phyloP scores from a whole-genome alignment of 2,797 vertebrate species.

The Picus viridis region DNA sequence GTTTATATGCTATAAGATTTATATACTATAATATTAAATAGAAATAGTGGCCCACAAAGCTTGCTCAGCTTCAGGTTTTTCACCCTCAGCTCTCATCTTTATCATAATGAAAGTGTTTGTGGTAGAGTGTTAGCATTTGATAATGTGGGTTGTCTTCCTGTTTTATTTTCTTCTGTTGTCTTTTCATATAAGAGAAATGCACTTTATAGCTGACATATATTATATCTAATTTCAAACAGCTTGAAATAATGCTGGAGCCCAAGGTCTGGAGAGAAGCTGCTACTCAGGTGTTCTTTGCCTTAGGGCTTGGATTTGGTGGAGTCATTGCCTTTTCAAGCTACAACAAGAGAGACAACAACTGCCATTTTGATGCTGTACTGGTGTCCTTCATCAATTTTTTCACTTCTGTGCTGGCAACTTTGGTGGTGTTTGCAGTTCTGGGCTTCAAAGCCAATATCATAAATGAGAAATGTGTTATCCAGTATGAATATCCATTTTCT shows the following conservation, averaged over 20 bases:
- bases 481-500: constrained; percentile 76
- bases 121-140: background rate
- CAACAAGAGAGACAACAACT: constrained; percentile 99
- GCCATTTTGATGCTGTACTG: constrained; percentile 96
- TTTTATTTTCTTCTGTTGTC: constrained; percentile 32
- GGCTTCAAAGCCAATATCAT: constrained; percentile 98
- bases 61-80: background rate
- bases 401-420: constrained; percentile 95
- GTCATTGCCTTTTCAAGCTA: constrained; percentile 99
- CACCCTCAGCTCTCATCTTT: background rate
- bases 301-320: constrained; percentile 96
- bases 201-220: constrained; percentile 70
- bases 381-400: constrained; percentile 98
- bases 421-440: constrained; percentile 97
- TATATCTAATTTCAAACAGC: constrained; percentile 83
- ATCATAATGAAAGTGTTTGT: background rate
- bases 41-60: background rate
- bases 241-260: constrained; percentile 96
- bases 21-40: background rate
- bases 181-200: constrained; percentile 56
- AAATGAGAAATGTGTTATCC: constrained; percentile 88
- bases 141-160: constrained; percentile 27
- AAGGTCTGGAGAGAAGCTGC: constrained; percentile 98
- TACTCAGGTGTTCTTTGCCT: constrained; percentile 97
- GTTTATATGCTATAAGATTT: too few species aligned